A percentile compares a stretch with the other conserved stretches of the same genome.
Evolutionary conservation across 2,797 vertebrate species (phyloP).

Genomic region (Myotis pilosus): DNA sequence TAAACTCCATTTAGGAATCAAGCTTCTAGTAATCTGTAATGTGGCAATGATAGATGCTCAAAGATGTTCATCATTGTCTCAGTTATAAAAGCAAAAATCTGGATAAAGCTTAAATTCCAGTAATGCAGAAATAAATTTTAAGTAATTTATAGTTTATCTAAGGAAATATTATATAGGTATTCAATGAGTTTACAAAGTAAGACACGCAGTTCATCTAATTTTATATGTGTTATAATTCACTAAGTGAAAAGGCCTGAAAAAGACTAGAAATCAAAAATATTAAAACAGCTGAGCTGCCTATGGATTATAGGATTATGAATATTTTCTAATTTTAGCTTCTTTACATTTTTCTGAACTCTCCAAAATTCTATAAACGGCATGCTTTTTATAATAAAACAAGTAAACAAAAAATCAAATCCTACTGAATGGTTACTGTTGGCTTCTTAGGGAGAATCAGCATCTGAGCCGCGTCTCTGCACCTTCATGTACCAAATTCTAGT

Average conservation of each 20-base stretch:
- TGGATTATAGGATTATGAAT: neutral
- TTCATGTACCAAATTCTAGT: neutral
- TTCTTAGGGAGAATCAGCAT: neutral
- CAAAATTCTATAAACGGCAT: neutral
- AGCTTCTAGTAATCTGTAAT: neutral
- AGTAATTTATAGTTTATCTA: neutral
- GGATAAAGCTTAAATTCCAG: neutral
- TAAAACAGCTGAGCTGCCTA: neutral
- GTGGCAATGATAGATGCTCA: neutral
- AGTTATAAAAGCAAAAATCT: slow-evolving; percentile 17
- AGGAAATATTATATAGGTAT: neutral
- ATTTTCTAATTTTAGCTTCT: neutral
- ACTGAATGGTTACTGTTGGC: neutral
- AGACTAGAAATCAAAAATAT: slow-evolving; percentile 21
- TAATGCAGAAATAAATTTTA: neutral
- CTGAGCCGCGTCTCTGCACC: neutral
- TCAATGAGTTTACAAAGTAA: slow-evolving; percentile 1
- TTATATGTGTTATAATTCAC: neutral
- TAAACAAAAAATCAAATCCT: neutral
- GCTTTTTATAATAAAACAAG: slow-evolving; percentile 25
- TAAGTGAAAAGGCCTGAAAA: neutral
- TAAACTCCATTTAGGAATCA: slow-evolving; percentile 12
- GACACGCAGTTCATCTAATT: neutral
- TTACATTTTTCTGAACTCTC: neutral
- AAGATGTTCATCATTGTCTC: neutral